Base-by-base conservation (phyloP, 2,797 vertebrate species). In the Lutjanus campechanus region DNA sequence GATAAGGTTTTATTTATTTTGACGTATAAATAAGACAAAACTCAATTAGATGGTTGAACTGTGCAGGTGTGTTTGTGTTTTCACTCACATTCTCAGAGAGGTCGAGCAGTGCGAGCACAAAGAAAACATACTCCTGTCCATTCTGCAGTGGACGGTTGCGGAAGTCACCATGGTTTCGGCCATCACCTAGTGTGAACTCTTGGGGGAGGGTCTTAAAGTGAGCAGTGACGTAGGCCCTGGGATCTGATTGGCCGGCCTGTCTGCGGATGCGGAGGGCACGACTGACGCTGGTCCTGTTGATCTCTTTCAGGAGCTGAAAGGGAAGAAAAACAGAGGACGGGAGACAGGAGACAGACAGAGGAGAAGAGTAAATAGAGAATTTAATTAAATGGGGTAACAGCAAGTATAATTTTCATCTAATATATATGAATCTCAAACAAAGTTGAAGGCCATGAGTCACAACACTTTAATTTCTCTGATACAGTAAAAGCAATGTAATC, bases 101-200 rank as follows among this genome's bases (percentile, higher is more conserved):
- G 76, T 99, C 98, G 60, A 99, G 96, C 78, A 99, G 95, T 1
- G 98, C 98, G 51, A 99, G 94, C 69, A 99, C 97, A 77, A 99
- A 99, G 92, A 99, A 99, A 83, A 98, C 97, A 3, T 99, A 99
- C 88, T 99, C 98, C 92, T 99, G 98, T 81, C 98, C 98, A 4
- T 97, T 99, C 81, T 96, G 96, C 67, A 99, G 96, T 0, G 96
- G 96, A 47, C 96, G 97, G 93, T 99, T 99, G 69, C 97, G 96
- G 94, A 99, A 99, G 79, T 97, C 97, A 11, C 97, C 98, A 0
- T 98, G 97, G 92, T 97, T 96, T 60, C 96, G 96, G 29, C 97
- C 96, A 69, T 99, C 97, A 8, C 98, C 98, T 46, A 99, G 90
- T 0, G 97, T 99, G 92, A 99, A 99, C 94, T 99, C 97, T 0